A percentile compares a stretch with the other conserved stretches of the same genome.
Conservation (phyloP, 2,888 invertebrate genomes). For the Rhagonycha fulva region DNA sequence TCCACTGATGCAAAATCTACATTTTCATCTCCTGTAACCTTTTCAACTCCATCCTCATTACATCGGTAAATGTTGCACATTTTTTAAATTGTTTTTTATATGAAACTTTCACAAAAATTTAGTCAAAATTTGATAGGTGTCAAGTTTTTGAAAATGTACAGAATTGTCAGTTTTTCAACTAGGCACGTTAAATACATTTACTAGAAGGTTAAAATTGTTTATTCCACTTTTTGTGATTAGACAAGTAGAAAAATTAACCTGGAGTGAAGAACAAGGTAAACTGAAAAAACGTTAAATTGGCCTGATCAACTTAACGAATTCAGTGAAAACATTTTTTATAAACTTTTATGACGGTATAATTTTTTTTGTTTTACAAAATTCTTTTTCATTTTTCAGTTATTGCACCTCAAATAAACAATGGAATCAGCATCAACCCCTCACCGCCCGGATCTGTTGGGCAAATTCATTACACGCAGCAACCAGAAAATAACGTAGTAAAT, state of each 20-base stretch:
- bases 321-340: too few relatives aligned
- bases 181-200: too few relatives aligned
- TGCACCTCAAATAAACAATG: not conserved
- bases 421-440: not conserved
- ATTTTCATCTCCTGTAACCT: not conserved
- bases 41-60: not conserved
- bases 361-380: not conserved
- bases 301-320: not conserved
- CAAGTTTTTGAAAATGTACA: not conserved
- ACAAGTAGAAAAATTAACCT: too few relatives aligned
- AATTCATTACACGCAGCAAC: not conserved
- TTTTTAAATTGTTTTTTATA: not conserved
- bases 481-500: not conserved
- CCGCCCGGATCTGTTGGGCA: not conserved
- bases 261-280: too few relatives aligned
- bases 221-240: too few relatives aligned
- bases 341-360: too few relatives aligned
- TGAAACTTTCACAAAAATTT: not conserved
- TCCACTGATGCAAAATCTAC: not conserved
- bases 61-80: not conserved
- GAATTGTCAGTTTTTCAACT: not conserved
- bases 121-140: not conserved
- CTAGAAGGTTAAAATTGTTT: too few relatives aligned
- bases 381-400: not conserved
- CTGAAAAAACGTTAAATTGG: not conserved